Evolutionary conservation across 1,140 invertebrate genomes (phyloP).

Genomic region (Plutomurus gul): DNA sequence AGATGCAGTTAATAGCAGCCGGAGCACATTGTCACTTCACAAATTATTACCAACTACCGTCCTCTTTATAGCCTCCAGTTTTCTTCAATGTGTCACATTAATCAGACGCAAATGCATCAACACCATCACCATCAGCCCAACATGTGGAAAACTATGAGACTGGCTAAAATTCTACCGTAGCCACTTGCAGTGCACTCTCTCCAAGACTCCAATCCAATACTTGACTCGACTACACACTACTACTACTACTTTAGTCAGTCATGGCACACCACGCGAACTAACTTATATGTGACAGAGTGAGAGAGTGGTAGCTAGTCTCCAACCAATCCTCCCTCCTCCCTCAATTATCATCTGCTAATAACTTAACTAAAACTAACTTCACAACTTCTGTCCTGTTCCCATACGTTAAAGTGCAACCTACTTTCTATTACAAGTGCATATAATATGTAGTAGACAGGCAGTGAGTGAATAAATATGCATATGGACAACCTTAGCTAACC

Average conservation of each 20-base stretch:
- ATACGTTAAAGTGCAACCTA: too few species aligned
- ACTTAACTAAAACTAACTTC: neutral
- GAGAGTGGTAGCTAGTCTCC: too few species aligned
- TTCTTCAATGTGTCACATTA: constrained; percentile 46
- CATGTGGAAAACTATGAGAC: constrained; percentile 1
- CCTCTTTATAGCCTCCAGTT: constrained; percentile 9
- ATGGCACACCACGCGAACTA: too few species aligned
- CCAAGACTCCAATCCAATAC: neutral
- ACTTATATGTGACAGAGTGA: too few species aligned
- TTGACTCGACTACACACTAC: neutral
- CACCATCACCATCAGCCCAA: constrained; percentile 25
- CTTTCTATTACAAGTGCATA: too few species aligned
- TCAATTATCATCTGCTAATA: constrained; percentile 4
- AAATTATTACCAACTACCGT: constrained; percentile 46
- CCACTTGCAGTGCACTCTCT: too few species aligned
- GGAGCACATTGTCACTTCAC: constrained; percentile 46
- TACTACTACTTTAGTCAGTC: too few species aligned
- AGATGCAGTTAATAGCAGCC: constrained; percentile 47
- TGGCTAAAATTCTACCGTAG: too few species aligned
- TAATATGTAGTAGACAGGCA: too few species aligned
- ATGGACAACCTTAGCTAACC: neutral
- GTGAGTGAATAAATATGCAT: neutral
- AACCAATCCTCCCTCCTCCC: neutral
- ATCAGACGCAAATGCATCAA: constrained; percentile 38
- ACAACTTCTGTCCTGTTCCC: too few species aligned